Conservation (phyloP, 2,797 vertebrate genomes). For the Lithobates sylvaticus region DNA sequence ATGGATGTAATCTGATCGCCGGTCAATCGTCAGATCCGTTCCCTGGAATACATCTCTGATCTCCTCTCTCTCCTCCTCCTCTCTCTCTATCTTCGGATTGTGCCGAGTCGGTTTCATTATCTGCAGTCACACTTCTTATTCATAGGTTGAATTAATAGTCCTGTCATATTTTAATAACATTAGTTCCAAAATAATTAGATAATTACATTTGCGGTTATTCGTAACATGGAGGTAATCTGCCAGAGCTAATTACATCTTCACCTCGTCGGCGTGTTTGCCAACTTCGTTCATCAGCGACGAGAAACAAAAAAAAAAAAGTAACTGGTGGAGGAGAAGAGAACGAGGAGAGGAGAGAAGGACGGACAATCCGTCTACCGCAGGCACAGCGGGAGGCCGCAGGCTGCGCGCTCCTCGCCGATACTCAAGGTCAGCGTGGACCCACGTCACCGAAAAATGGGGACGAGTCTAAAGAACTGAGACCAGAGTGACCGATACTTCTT, state of each 20-base stretch:
- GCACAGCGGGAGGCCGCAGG: not conserved
- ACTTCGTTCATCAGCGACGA: slow-evolving; percentile 35
- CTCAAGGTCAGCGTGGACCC: too few species aligned
- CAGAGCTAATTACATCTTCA: slow-evolving; percentile 65
- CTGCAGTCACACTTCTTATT: slow-evolving; percentile 59
- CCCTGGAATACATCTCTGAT: not conserved
- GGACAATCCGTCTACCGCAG: not conserved
- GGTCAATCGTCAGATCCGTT: not conserved
- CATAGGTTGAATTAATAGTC: slow-evolving; percentile 66
- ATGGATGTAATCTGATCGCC: too few species aligned
- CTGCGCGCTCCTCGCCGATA: too few species aligned
- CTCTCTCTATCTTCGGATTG: not conserved
- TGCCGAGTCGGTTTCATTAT: slow-evolving; percentile 52
- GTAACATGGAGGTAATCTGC: slow-evolving; percentile 69
- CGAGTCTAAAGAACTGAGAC: too few species aligned
- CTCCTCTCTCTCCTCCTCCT: not conserved
- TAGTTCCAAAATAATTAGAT: slow-evolving; percentile 67
- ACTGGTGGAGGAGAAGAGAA: too few species aligned
- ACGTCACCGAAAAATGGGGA: too few species aligned
- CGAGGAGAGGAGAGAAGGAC: not conserved
- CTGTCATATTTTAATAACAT: slow-evolving; percentile 70
- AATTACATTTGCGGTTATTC: slow-evolving; percentile 69
- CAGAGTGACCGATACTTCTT: too few species aligned
- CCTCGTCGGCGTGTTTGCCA: slow-evolving; percentile 57
- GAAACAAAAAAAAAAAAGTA: slow-evolving; percentile 30